A percentile compares a stretch with the other conserved stretches of the same genome.
These are phyloP conservation scores for Tetrax tetrax DNA, from an alignment of 2,113 vertebrate genomes.

Conservation along the genomic window DNA sequence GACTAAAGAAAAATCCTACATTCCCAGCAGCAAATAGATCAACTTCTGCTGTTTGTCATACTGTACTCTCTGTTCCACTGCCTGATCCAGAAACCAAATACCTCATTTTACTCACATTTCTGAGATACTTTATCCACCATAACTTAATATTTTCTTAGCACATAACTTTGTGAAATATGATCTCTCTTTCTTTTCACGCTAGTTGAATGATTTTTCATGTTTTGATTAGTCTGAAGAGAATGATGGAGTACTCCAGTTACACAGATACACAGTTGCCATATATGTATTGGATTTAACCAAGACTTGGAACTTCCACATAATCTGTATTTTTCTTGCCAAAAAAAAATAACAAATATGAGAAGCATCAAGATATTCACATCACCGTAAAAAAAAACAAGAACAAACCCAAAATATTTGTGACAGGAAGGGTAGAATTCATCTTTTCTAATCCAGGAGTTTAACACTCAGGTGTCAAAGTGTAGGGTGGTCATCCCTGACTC, in stretches of 20 bases:
- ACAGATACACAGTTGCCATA: neutral
- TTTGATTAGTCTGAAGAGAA: neutral
- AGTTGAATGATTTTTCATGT: neutral
- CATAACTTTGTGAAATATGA: neutral
- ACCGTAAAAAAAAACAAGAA: neutral
- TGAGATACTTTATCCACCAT: neutral
- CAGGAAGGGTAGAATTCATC: neutral
- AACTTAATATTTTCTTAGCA: neutral
- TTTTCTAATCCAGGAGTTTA: neutral
- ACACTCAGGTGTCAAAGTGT: neutral
- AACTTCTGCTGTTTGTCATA: neutral
- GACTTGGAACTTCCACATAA: neutral
- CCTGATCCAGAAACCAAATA: neutral
- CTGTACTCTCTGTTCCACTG: neutral
- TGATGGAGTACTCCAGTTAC: neutral
- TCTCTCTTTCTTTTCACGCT: neutral
- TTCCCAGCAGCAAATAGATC: neutral
- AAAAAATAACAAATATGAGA: neutral
- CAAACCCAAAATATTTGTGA: neutral
- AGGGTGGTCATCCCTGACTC: neutral
- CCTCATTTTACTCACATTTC: neutral
- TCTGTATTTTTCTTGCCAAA: neutral
- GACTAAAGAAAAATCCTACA: neutral
- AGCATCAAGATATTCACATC: neutral
- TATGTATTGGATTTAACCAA: neutral